Evolutionary conservation across 1,140 invertebrate species (phyloP), one percentile per base, ranked within the genome.

Genomic region (Drosophila subobscura): DNA sequence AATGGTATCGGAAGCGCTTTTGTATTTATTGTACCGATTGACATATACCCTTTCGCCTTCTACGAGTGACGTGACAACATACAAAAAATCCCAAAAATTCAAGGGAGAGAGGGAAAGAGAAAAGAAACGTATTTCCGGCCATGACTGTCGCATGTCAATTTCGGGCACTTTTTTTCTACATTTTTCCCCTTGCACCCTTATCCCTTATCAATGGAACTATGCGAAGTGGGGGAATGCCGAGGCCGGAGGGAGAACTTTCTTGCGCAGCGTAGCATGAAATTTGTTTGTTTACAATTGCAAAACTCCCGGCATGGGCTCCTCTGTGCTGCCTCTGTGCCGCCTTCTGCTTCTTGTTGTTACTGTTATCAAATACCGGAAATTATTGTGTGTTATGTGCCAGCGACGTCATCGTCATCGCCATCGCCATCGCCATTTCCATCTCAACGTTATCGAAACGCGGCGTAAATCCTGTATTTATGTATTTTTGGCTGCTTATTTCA

Each of bases 301-400:
- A 71, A 33, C 23, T 49, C 23, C 57, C 56, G 27, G 7, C 49
- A 7, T 50, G 4, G 20, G 52, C 16, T 37, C 1, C 27, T 41
- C 67, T 20, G 45, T 37, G 6, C 37, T 14, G 44, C 27, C 47
- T 20, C 41, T 40, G 42, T 58, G 47, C 29, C 67, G 27, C 46
- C 16, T 14, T 73, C 12, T 59, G 10, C 16, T 20, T 20, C 16
- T 51, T 65, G 63, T 25, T 61, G 27, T 54, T 79, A 64, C 58
- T 73, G 64, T 66, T 86, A 85, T 85, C 81, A 85, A 85, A 85
- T 64, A 75, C 81, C 81, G 81, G 81, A 85, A 85, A 85, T 85
- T 85, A 81, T 86, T 86, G 73, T 81, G 64, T 76, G 81, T 76
- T 66, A 64, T 72, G 33, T 37, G 72, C 51, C 66, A 75, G 57